phyloP scores from a whole-genome alignment of 2,888 invertebrate genomes.

The Anodontia alba region DNA sequence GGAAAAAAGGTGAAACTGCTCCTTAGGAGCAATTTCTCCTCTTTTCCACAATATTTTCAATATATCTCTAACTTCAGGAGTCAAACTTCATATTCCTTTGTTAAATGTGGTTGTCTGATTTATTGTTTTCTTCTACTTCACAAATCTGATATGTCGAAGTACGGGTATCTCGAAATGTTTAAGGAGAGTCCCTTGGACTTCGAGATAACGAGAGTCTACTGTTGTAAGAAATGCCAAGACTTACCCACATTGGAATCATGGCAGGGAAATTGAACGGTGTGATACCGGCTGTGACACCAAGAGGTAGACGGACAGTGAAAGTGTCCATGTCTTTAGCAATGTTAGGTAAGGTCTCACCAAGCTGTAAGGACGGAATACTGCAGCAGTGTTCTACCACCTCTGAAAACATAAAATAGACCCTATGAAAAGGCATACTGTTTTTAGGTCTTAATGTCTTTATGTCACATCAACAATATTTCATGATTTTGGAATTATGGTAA shows the following conservation, averaged over 20 bases:
- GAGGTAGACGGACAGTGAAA: constrained; percentile 94
- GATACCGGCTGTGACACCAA: constrained; percentile 97
- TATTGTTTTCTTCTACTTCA: too few relatives aligned
- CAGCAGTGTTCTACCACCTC: constrained; percentile 98
- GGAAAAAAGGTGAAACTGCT: too few relatives aligned
- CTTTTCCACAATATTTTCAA: too few relatives aligned
- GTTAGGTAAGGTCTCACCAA: constrained; percentile 95
- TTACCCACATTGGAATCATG: constrained; percentile 98
- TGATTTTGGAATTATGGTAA: background rate
- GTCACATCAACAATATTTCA: background rate
- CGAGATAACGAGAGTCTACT: too few relatives aligned
- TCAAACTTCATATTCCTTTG: too few relatives aligned
- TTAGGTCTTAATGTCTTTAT: background rate
- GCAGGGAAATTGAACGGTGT: constrained; percentile 99
- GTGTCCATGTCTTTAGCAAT: constrained; percentile 99
- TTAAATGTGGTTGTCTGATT: too few relatives aligned
- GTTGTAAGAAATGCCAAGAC: constrained; percentile 26
- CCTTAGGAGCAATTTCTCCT: too few relatives aligned
- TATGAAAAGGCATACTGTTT: background rate
- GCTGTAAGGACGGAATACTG: constrained; percentile 94
- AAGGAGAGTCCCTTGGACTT: too few relatives aligned
- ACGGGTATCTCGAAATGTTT: too few relatives aligned
- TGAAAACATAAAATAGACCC: constrained; percentile 47
- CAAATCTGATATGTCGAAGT: too few relatives aligned
- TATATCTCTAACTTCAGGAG: too few relatives aligned